Evolutionary conservation across 2,888 invertebrate species (phyloP).

Genomic region (Amiota mariae): DNA sequence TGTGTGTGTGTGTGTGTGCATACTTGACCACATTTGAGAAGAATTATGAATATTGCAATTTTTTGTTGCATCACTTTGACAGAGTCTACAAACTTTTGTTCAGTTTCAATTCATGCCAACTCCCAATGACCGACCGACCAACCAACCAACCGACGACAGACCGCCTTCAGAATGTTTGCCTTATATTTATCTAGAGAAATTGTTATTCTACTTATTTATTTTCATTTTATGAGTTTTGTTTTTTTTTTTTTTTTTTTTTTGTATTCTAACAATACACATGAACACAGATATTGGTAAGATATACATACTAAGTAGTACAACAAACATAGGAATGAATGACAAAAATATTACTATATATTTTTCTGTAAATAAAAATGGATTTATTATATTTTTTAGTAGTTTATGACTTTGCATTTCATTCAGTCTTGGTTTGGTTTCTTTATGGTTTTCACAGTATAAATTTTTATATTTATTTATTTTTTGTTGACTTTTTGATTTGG

Average conservation of each 20-base stretch:
- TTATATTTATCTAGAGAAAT: conserved; percentile 44
- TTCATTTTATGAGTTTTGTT: conserved; percentile 60
- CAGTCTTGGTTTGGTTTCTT: neutral
- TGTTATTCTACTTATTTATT: conserved; percentile 66
- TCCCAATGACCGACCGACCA: neutral
- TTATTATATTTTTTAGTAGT: conserved; percentile 16
- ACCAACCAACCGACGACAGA: neutral
- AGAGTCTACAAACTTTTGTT: no score
- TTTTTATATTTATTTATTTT: conserved; percentile 4
- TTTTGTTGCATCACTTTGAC: conserved; percentile 12
- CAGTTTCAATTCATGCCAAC: no score
- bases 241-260: no score
- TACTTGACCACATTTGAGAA: conserved; percentile 19
- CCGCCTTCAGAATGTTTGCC: neutral
- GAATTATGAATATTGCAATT: conserved; percentile 43
- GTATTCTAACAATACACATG: neutral
- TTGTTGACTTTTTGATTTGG: conserved; percentile 10
- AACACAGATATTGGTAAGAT: neutral
- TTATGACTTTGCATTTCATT: conserved; percentile 9
- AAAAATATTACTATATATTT: conserved; percentile 8
- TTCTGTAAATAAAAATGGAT: neutral
- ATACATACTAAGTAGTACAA: no score
- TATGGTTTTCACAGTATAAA: conserved; percentile 3
- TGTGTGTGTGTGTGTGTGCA: conserved; percentile 11
- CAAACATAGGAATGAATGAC: neutral